Evolutionary conservation across 2,797 vertebrate genomes (phyloP).

Genomic region (Crenichthys baileyi): DNA sequence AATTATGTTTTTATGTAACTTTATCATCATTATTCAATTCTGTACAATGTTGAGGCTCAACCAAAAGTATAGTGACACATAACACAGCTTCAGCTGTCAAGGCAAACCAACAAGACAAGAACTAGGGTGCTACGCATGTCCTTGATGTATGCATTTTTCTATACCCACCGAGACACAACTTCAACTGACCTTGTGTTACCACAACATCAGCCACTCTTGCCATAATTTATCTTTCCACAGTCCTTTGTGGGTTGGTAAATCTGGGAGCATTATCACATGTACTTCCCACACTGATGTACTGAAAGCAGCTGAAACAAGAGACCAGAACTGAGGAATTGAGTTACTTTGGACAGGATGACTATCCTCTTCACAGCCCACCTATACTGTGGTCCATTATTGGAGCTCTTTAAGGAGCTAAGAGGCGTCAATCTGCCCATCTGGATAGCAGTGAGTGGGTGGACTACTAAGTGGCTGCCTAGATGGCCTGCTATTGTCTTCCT

Average conservation of each 20-base stretch:
- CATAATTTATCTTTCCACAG: slow-evolving; percentile 49
- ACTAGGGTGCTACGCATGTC: neutral
- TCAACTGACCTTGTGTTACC: slow-evolving; percentile 22
- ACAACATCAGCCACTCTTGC: slow-evolving; percentile 37
- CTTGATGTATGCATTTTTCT: slow-evolving; percentile 17
- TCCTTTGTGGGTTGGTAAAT: slow-evolving; percentile 59
- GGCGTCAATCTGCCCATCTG: slow-evolving; percentile 72
- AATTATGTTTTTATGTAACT: neutral
- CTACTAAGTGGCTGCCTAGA: slow-evolving; percentile 60
- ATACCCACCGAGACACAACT: slow-evolving; percentile 17
- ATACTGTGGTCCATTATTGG: slow-evolving; percentile 76
- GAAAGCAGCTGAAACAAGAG: slow-evolving; percentile 64
- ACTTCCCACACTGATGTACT: slow-evolving; percentile 43
- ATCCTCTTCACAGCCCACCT: slow-evolving; percentile 85
- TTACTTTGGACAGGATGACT: slow-evolving; percentile 82
- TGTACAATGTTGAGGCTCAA: neutral
- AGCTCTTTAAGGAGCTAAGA: slow-evolving; percentile 72
- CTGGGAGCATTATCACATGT: slow-evolving; percentile 30
- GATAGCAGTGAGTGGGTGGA: slow-evolving; percentile 67
- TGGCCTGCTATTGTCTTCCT: slow-evolving; percentile 58
- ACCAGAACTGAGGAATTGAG: slow-evolving; percentile 60
- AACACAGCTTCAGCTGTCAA: neutral
- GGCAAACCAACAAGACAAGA: neutral
- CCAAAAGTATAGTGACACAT: neutral
- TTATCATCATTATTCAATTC: neutral